phyloP scores from a whole-genome alignment of 2,888 invertebrate genomes.

The Apotomis turbidana region DNA sequence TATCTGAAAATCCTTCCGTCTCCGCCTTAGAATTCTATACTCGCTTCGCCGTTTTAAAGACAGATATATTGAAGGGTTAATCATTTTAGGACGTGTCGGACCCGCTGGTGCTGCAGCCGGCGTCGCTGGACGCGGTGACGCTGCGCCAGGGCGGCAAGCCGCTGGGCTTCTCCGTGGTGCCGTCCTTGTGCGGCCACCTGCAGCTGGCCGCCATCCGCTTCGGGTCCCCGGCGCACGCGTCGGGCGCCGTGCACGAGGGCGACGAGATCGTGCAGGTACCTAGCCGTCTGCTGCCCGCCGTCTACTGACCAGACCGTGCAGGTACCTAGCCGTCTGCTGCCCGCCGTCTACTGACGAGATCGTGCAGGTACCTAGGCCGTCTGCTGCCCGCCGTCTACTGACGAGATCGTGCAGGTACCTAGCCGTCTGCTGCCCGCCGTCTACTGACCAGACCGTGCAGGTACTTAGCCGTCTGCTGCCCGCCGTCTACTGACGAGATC shows the following conservation, averaged over 20 bases:
- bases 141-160: slow-evolving; percentile 94
- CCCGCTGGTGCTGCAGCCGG: slow-evolving; percentile 95
- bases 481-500: slow-evolving; percentile 94
- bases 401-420: slow-evolving; percentile 95
- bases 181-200: slow-evolving; percentile 89
- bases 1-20: too few species aligned
- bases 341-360: slow-evolving; percentile 94
- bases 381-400: slow-evolving; percentile 66
- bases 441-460: slow-evolving; percentile 98
- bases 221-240: slow-evolving; percentile 96
- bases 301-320: slow-evolving; percentile 99
- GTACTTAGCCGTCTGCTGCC: slow-evolving; percentile 65
- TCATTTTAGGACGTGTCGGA: slow-evolving; percentile 88
- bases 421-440: too few species aligned
- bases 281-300: too few species aligned
- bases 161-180: slow-evolving; percentile 94
- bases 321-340: slow-evolving; percentile 69
- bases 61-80: too few species aligned
- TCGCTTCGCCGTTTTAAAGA: too few species aligned
- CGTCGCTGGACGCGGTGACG: slow-evolving; percentile 94
- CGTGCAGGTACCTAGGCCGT: slow-evolving; percentile 87
- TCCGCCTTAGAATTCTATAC: too few species aligned
- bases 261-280: slow-evolving; percentile 97
- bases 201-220: slow-evolving; percentile 95
- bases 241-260: slow-evolving; percentile 96